Evolutionary conservation across 2,113 vertebrate species (phyloP).

Genomic region (Kobus ellipsiprymnus): DNA sequence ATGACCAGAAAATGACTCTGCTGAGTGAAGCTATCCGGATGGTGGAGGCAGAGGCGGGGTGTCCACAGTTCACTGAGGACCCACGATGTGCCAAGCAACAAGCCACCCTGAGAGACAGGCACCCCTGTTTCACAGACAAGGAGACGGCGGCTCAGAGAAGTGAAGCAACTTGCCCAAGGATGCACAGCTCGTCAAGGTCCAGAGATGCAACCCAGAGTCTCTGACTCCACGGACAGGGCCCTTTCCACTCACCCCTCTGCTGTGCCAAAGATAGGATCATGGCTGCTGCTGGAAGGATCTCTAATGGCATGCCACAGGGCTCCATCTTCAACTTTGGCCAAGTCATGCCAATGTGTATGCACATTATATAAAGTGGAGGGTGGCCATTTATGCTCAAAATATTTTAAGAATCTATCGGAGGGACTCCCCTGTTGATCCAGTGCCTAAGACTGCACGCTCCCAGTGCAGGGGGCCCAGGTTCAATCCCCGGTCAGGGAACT

Average conservation of each 20-base stretch:
- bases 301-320: background rate
- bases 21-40: rapidly evolving
- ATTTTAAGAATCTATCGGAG: background rate
- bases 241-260: background rate
- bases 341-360: background rate
- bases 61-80: background rate
- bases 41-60: too few relatives aligned
- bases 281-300: background rate
- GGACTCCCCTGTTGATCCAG: background rate
- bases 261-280: rapidly evolving
- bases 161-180: background rate
- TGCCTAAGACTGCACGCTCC: background rate
- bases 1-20: background rate
- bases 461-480: background rate
- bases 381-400: background rate
- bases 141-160: background rate
- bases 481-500: background rate
- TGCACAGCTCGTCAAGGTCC: background rate
- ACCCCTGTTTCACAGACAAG: rapidly evolving
- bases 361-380: rapidly evolving
- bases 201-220: background rate
- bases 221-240: background rate
- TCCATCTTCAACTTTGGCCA: background rate
- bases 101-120: background rate
- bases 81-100: background rate